These are phyloP conservation scores for Epinotia nisella DNA, from an alignment of 2,888 invertebrate species.

Conservation along the genomic window DNA sequence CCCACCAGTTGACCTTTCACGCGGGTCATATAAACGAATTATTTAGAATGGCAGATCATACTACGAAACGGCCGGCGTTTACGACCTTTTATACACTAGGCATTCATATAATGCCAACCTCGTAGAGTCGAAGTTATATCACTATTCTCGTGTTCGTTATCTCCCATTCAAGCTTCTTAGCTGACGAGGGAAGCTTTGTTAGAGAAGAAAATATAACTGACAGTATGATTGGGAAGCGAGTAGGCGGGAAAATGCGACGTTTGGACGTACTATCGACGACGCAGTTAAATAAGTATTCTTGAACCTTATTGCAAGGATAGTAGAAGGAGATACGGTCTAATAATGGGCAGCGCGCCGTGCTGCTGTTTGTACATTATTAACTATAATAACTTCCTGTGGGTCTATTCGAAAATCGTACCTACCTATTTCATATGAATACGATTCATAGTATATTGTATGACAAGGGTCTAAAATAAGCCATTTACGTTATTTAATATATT, in stretches of 20 bases:
- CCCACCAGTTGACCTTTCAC: conserved; percentile 31
- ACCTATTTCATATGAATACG: too few relatives aligned
- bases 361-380: too few relatives aligned
- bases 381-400: too few relatives aligned
- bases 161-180: conserved; percentile 16
- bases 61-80: neutral
- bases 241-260: neutral
- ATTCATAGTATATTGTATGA: too few relatives aligned
- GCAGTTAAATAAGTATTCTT: neutral
- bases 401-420: too few relatives aligned
- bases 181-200: conserved; percentile 11
- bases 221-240: neutral
- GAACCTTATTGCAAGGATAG: too few relatives aligned
- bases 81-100: neutral
- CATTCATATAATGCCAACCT: conserved; percentile 6
- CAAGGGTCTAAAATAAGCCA: too few relatives aligned
- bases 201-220: neutral
- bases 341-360: too few relatives aligned
- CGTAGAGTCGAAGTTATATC: conserved; percentile 16
- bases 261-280: neutral
- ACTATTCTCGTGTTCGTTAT: conserved; percentile 20
- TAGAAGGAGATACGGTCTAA: too few relatives aligned
- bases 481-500: too few relatives aligned
- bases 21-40: conserved; percentile 2
- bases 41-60: neutral